Conservation (phyloP, 2,113 vertebrate species). For the Herpailurus yagouaroundi region DNA sequence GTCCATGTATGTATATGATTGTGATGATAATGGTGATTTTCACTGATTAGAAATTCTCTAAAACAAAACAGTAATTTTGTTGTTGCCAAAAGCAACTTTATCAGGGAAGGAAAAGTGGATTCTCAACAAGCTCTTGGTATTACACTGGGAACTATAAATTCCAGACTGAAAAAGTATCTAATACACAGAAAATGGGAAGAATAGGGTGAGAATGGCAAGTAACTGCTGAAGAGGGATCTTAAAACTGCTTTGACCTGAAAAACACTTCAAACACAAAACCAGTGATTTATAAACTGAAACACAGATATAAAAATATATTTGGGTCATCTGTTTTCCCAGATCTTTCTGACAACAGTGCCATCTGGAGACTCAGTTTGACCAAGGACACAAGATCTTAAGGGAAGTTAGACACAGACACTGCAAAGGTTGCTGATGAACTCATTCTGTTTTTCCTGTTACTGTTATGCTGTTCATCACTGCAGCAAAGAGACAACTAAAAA, state of each 20-base stretch:
- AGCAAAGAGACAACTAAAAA: neutral
- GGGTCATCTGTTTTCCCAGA: slow-evolving; percentile 10
- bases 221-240: slow-evolving; percentile 70
- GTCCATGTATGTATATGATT: neutral
- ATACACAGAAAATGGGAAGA: slow-evolving; percentile 65
- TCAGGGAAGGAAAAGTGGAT: slow-evolving; percentile 46
- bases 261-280: slow-evolving; percentile 59
- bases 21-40: neutral
- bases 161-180: slow-evolving; percentile 47
- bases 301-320: slow-evolving; percentile 56
- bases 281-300: slow-evolving; percentile 68
- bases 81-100: slow-evolving; percentile 41
- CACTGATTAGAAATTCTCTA: slow-evolving; percentile 35
- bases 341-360: slow-evolving; percentile 61
- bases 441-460: neutral
- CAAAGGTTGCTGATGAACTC: neutral
- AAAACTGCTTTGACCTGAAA: slow-evolving; percentile 70
- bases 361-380: slow-evolving; percentile 20
- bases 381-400: neutral
- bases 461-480: neutral
- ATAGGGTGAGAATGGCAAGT: slow-evolving; percentile 10
- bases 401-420: neutral
- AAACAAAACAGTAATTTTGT: slow-evolving; percentile 37
- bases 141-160: slow-evolving; percentile 65
- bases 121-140: neutral